A percentile compares a stretch with the other conserved stretches of the same genome.
Evolutionary conservation across 2,113 vertebrate species (phyloP).

Genomic region (Lathamus discolor): DNA sequence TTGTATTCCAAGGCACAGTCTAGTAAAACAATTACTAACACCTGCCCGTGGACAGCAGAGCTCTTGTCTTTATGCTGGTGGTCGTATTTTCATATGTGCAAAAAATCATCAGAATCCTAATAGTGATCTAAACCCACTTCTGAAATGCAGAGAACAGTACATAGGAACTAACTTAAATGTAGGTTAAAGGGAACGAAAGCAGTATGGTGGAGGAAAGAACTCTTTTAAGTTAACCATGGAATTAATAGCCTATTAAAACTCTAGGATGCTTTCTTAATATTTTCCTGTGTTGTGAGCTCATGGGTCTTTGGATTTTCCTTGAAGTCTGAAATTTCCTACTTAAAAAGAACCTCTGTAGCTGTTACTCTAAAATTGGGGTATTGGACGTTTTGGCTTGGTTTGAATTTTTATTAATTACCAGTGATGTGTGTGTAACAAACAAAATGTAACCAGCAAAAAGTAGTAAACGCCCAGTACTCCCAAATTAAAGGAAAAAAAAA

Average conservation of each 20-base stretch:
- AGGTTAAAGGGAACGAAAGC: background rate
- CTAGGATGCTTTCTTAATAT: background rate
- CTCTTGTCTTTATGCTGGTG: background rate
- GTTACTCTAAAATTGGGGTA: background rate
- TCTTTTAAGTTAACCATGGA: background rate
- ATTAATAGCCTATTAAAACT: background rate
- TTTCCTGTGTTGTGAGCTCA: background rate
- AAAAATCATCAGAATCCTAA: background rate
- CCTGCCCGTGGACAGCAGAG: background rate
- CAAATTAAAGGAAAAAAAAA: background rate
- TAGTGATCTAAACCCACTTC: background rate
- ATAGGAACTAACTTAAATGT: background rate
- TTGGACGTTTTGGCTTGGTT: background rate
- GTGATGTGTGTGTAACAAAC: background rate
- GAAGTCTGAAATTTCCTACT: background rate
- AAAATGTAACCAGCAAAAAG: background rate
- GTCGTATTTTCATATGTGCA: background rate
- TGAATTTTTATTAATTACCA: background rate
- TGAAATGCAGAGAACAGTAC: background rate
- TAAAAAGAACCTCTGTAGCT: background rate
- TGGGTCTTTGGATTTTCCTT: background rate
- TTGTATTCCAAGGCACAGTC: background rate
- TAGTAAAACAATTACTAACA: background rate
- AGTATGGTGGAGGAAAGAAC: background rate
- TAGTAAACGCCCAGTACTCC: background rate